Evolutionary conservation across 1,140 invertebrate species (phyloP).

Genomic region (Calosoma granatense): DNA sequence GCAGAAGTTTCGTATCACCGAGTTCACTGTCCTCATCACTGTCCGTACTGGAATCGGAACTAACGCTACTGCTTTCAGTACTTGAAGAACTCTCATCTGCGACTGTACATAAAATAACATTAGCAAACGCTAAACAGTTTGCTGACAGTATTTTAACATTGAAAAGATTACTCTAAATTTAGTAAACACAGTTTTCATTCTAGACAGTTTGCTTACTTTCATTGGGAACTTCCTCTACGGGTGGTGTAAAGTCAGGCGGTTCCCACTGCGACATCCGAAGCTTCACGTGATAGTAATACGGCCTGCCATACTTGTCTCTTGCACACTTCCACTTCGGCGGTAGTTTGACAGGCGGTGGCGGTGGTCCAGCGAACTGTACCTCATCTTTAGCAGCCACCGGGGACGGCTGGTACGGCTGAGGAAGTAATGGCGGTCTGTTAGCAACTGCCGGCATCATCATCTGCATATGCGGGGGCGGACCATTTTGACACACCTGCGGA

Average conservation of each 20-base stretch:
- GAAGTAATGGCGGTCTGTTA: conserved; percentile 15
- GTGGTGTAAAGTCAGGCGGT: conserved; percentile 47
- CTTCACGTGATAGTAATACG: conserved; percentile 86
- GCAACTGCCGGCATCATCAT: neutral
- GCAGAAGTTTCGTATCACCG: conserved; percentile 27
- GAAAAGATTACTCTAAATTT: no score
- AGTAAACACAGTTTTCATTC: no score
- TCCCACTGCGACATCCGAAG: conserved; percentile 81
- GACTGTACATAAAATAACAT: conserved; percentile 31
- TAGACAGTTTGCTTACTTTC: conserved; percentile 38
- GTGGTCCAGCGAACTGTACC: conserved; percentile 18
- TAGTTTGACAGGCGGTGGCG: conserved; percentile 50
- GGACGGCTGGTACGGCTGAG: conserved; percentile 11
- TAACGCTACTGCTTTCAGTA: conserved; percentile 31
- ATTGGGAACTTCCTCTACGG: conserved; percentile 15
- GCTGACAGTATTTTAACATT: no score
- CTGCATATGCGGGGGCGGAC: conserved; percentile 7
- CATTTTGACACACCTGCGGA: conserved; percentile 12
- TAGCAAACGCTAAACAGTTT: no score
- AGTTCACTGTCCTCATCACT: conserved; percentile 34
- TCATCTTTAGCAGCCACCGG: conserved; percentile 16
- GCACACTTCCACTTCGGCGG: conserved; percentile 83
- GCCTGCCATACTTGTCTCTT: conserved; percentile 65
- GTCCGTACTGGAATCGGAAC: conserved; percentile 40
- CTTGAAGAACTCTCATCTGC: conserved; percentile 38